Conservation (phyloP, 1,140 invertebrate genomes). For the Pseudomyrmex concolor region DNA sequence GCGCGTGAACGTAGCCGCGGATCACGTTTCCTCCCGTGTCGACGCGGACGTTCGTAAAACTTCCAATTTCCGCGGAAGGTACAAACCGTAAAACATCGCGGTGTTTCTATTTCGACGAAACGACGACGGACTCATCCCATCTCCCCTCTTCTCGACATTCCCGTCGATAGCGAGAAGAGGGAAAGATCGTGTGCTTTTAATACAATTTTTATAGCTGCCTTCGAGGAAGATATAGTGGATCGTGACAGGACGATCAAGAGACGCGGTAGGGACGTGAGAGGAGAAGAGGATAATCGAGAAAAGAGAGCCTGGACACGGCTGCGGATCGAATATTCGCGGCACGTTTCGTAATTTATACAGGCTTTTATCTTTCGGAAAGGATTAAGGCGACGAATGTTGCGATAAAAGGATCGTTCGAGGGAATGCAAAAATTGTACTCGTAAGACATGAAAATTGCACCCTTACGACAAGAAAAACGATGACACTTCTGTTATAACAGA, state of each 20-base stretch:
- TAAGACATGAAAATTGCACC: slow-evolving; percentile 17
- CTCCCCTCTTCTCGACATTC: not conserved
- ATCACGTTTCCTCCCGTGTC: slow-evolving; percentile 52
- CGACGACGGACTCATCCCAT: not conserved
- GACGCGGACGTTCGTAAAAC: slow-evolving; percentile 63
- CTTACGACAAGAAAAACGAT: not conserved
- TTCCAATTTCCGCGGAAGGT: slow-evolving; percentile 69
- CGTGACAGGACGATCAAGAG: slow-evolving; percentile 55
- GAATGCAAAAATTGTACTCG: slow-evolving; percentile 26
- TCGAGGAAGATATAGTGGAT: slow-evolving; percentile 31
- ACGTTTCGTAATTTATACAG: slow-evolving; percentile 57
- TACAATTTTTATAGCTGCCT: slow-evolving; percentile 55
- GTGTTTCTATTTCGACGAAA: slow-evolving; percentile 64
- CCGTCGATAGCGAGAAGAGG: not conserved
- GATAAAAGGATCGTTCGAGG: slow-evolving; percentile 48
- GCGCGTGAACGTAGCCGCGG: not conserved
- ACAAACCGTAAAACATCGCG: slow-evolving; percentile 61
- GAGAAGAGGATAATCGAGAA: slow-evolving; percentile 32
- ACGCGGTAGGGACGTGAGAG: not conserved
- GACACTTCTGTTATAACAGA: not conserved
- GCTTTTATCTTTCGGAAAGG: slow-evolving; percentile 40
- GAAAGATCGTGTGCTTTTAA: slow-evolving; percentile 41
- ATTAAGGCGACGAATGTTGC: slow-evolving; percentile 53
- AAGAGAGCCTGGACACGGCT: not conserved
- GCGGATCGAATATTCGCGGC: slow-evolving; percentile 46